A percentile compares a stretch with the other conserved stretches of the same genome.
These are phyloP conservation scores for Mechanitis mazaeus DNA, from an alignment of 2,888 invertebrate genomes.

Conservation along the genomic window DNA sequence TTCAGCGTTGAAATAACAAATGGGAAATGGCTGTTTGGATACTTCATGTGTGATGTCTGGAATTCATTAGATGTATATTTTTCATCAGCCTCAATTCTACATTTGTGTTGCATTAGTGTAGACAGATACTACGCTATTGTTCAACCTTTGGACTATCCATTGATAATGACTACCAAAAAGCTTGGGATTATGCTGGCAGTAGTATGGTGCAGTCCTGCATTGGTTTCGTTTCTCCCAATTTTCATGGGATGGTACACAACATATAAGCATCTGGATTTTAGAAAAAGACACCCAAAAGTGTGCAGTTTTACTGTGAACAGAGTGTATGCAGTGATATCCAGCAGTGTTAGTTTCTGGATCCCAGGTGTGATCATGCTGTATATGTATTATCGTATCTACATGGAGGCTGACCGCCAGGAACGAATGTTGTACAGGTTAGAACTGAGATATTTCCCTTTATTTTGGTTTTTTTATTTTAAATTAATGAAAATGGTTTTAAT, in stretches of 20 bases:
- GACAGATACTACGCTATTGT: conserved; percentile 95
- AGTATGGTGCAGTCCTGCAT: conserved; percentile 94
- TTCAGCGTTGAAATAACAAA: conserved; percentile 91
- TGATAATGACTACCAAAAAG: conserved; percentile 91
- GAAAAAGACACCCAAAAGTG: conserved; percentile 81
- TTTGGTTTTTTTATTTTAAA: conserved; percentile 11
- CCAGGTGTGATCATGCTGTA: conserved; percentile 95
- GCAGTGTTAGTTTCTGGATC: conserved; percentile 95
- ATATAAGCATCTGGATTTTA: conserved; percentile 82
- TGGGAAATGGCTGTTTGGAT: conserved; percentile 91
- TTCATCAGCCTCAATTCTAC: conserved; percentile 93
- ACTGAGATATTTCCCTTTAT: conserved; percentile 7
- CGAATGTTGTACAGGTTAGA: conserved; percentile 88
- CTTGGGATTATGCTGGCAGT: conserved; percentile 89
- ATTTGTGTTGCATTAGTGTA: conserved; percentile 94
- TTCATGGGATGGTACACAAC: conserved; percentile 98
- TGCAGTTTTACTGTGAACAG: conserved; percentile 92
- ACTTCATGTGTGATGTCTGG: conserved; percentile 96
- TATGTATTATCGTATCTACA: conserved; percentile 93
- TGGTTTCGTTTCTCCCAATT: conserved; percentile 95
- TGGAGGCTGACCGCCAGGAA: conserved; percentile 90
- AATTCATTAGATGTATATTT: conserved; percentile 97
- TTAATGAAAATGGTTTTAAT: no score
- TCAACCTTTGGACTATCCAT: conserved; percentile 93
- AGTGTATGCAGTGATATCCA: conserved; percentile 91